phyloP scores from a whole-genome alignment of 2,888 invertebrate genomes.

The Nephrotoma guestfalica region DNA sequence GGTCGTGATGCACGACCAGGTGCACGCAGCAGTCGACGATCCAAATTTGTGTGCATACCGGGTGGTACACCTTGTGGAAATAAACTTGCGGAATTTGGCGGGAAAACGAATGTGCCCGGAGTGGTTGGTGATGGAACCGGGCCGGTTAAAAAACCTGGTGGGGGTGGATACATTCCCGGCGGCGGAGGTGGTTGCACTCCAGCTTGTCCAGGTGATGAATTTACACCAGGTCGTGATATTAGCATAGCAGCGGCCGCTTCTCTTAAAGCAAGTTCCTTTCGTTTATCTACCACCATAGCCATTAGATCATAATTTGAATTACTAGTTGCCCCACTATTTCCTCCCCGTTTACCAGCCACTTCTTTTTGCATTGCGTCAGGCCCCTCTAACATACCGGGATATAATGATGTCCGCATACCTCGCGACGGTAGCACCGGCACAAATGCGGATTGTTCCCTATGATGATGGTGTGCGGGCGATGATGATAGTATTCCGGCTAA shows the following conservation, averaged over 20 bases:
- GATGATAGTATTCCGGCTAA: constrained; percentile 33
- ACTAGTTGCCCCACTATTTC: constrained; percentile 26
- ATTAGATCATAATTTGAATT: constrained; percentile 63
- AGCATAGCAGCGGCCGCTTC: constrained; percentile 57
- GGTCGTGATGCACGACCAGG: constrained; percentile 75
- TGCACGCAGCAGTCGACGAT: constrained; percentile 57
- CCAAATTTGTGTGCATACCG: constrained; percentile 65
- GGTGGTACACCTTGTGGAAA: constrained; percentile 56
- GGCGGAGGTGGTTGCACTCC: constrained; percentile 44
- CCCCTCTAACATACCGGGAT: constrained; percentile 49
- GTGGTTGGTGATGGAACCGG: constrained; percentile 45
- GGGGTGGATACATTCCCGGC: constrained; percentile 46
- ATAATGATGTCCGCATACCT: constrained; percentile 55
- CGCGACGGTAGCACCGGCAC: constrained; percentile 76
- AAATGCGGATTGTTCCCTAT: constrained; percentile 71
- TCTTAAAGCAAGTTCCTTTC: constrained; percentile 63
- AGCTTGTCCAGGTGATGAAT: constrained; percentile 41
- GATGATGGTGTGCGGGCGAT: constrained; percentile 32
- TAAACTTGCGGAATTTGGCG: constrained; percentile 51
- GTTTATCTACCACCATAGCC: constrained; percentile 82
- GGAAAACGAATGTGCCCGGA: constrained; percentile 48
- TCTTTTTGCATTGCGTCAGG: constrained; percentile 30
- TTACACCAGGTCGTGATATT: constrained; percentile 41
- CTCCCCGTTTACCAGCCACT: constrained; percentile 4
- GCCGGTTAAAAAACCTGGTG: constrained; percentile 18